Evolutionary conservation across 1,140 invertebrate genomes (phyloP).

Genomic region (Paraescarpia echinospica): DNA sequence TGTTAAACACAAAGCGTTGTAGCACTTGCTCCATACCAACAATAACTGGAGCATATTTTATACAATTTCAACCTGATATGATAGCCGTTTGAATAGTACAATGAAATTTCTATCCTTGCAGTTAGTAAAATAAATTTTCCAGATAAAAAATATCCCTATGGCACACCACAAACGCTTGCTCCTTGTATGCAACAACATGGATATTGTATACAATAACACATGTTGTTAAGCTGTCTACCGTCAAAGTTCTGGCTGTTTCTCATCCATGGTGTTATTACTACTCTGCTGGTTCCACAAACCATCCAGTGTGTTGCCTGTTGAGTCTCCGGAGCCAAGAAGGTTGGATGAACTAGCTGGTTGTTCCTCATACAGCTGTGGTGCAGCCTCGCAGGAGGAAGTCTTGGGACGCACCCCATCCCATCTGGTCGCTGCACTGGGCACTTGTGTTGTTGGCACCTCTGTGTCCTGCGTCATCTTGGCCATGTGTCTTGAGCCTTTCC

Average conservation of each 20-base stretch:
- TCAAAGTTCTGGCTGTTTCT: neutral
- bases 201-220: neutral
- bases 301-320: neutral
- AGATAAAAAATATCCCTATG: too few species aligned
- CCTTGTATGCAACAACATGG: too few species aligned
- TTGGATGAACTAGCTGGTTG: neutral
- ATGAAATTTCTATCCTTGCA: neutral
- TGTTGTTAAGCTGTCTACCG: neutral
- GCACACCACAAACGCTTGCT: too few species aligned
- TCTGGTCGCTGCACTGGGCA: neutral
- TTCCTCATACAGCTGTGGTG: neutral
- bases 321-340: neutral
- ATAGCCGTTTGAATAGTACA: neutral
- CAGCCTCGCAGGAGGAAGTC: neutral
- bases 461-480: neutral
- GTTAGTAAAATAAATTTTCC: neutral
- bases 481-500: conserved; percentile 36
- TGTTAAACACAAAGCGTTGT: neutral
- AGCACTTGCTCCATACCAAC: neutral
- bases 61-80: neutral
- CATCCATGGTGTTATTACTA: neutral
- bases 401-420: neutral
- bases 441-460: neutral
- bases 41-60: neutral
- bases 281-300: neutral